phyloP scores from a whole-genome alignment of 2,113 vertebrate genomes.

The Glaucidium brasilianum region DNA sequence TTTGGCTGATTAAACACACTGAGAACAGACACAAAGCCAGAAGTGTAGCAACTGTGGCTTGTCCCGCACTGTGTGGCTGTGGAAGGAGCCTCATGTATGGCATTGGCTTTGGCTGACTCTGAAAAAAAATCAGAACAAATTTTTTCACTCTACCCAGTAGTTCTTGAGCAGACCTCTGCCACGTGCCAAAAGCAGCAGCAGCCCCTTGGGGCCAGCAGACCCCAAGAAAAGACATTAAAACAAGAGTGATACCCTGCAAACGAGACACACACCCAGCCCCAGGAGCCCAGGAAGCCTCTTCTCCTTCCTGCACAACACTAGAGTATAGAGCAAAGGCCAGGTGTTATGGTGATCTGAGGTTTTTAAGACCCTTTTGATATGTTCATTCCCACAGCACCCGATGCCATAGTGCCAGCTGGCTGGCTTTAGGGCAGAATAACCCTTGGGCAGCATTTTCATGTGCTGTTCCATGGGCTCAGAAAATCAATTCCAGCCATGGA shows the following conservation, averaged over 20 bases:
- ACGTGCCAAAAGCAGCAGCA: accelerated
- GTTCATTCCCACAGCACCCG: not conserved
- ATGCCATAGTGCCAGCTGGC: not conserved
- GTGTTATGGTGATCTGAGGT: not conserved
- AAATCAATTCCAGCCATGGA: not conserved
- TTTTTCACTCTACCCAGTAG: not conserved
- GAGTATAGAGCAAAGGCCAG: not conserved
- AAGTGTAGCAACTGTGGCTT: not conserved
- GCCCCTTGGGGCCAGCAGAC: not conserved
- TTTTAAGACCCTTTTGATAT: not conserved
- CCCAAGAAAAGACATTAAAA: not conserved
- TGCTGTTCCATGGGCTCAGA: not conserved
- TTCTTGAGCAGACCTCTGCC: not conserved
- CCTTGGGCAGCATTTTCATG: not conserved
- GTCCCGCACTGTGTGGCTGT: not conserved
- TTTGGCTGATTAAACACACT: not conserved
- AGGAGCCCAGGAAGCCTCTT: no score
- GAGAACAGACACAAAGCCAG: not conserved
- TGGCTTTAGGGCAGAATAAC: not conserved
- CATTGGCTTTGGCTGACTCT: not conserved
- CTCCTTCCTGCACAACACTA: not conserved
- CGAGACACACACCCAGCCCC: not conserved
- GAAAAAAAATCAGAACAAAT: not conserved
- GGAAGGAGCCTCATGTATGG: not conserved
- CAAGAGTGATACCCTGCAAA: not conserved